These are phyloP conservation scores for Spilogale gracilis DNA, from an alignment of 2,113 vertebrate species.

Conservation along the genomic window DNA sequence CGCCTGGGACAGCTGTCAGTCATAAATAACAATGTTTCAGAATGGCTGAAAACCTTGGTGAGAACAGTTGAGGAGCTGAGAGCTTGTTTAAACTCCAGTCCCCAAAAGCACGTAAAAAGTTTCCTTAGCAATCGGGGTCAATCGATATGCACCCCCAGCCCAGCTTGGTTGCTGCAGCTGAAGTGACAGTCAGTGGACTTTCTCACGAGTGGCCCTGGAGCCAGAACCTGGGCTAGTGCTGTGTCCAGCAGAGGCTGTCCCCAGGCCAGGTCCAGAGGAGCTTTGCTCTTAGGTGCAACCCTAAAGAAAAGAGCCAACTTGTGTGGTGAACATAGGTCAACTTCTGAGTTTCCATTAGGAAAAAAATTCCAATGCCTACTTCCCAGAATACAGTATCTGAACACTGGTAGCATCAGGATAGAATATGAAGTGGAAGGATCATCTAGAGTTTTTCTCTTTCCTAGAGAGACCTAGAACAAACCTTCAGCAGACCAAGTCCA, in stretches of 20 bases:
- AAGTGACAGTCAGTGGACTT: background rate
- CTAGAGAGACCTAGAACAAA: background rate
- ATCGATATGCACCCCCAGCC: background rate
- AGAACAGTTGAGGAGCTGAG: constrained; percentile 20
- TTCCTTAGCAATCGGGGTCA: background rate
- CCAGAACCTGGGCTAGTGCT: background rate
- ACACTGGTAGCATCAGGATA: background rate
- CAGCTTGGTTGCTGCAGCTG: background rate
- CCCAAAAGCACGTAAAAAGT: background rate
- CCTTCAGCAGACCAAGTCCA: background rate
- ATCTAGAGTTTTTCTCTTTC: background rate
- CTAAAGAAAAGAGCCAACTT: background rate
- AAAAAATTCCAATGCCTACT: background rate
- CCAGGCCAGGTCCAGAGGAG: background rate
- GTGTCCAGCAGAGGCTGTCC: background rate
- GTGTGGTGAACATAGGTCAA: background rate
- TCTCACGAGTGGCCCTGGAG: background rate
- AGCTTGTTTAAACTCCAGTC: background rate
- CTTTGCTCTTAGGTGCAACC: background rate
- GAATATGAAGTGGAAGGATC: background rate
- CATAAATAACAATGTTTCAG: background rate
- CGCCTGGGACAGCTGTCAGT: constrained; percentile 35
- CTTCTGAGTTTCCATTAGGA: background rate
- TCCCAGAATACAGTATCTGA: background rate
- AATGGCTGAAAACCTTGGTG: background rate